These are phyloP conservation scores for Marronus borbonicus DNA, from an alignment of 2,888 invertebrate species.

Conservation along the genomic window DNA sequence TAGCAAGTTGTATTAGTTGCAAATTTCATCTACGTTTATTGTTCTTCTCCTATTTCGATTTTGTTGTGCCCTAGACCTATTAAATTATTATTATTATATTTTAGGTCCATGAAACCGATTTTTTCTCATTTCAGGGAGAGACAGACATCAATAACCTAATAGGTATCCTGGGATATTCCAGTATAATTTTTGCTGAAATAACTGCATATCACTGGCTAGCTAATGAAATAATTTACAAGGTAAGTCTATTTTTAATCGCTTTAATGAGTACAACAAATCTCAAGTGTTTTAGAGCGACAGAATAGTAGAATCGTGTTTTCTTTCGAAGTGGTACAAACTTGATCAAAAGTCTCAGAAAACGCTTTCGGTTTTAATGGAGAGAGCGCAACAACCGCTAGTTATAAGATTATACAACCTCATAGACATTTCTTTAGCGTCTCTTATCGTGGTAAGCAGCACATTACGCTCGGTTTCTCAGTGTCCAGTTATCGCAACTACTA, in stretches of 20 bases:
- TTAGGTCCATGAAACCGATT: no score
- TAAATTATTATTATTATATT: no score
- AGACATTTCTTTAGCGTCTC: conserved; percentile 32
- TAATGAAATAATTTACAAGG: conserved; percentile 54
- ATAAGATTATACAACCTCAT: conserved; percentile 43
- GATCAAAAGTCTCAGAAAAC: conserved; percentile 40
- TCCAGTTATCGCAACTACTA: no score
- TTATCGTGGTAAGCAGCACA: conserved; percentile 23
- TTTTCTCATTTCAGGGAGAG: no score
- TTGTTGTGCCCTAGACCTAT: no score
- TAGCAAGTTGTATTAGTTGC: no score
- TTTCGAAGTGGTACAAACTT: conserved; percentile 51
- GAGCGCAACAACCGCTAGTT: conserved; percentile 50
- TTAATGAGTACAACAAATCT: not conserved
- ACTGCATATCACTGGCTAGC: conserved; percentile 55
- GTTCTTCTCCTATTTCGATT: no score
- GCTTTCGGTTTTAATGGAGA: conserved; percentile 54
- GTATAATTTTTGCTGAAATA: conserved; percentile 47
- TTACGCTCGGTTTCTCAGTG: no score
- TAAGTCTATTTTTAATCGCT: not conserved
- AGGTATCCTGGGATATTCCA: not conserved
- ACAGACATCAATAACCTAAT: no score
- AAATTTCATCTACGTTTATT: no score
- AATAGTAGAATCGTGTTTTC: conserved; percentile 53
- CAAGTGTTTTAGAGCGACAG: conserved; percentile 48